Evolutionary conservation across 2,113 vertebrate species (phyloP).

Genomic region (Scomber scombrus): DNA sequence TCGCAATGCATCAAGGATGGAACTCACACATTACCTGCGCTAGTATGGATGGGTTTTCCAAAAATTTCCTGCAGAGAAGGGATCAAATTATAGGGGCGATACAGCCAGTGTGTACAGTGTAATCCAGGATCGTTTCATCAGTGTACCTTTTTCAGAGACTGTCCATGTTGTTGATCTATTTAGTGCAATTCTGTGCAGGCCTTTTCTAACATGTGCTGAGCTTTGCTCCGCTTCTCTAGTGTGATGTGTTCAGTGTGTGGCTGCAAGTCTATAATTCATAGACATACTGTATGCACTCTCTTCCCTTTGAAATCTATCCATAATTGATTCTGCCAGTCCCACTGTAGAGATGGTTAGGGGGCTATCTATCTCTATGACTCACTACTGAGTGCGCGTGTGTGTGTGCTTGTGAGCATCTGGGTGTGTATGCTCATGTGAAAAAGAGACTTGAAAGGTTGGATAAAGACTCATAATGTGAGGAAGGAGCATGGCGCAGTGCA

Average conservation of each 20-base stretch:
- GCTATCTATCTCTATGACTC: constrained; percentile 61
- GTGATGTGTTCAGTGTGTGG: constrained; percentile 60
- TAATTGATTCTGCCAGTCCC: constrained; percentile 80
- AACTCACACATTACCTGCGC: constrained; percentile 5
- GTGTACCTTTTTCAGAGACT: not conserved
- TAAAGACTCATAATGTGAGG: constrained; percentile 71
- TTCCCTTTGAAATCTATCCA: constrained; percentile 80
- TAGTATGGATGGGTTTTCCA: not conserved
- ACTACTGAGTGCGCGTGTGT: constrained; percentile 17
- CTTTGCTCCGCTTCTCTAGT: constrained; percentile 34
- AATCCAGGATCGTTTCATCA: not conserved
- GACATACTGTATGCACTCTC: constrained; percentile 67
- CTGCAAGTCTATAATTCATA: constrained; percentile 79
- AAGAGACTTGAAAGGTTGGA: constrained; percentile 65
- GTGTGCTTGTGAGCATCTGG: constrained; percentile 31
- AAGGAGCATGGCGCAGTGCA: constrained; percentile 80
- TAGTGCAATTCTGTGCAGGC: constrained; percentile 36
- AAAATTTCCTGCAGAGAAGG: not conserved
- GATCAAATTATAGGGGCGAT: not conserved
- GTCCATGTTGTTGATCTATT: constrained; percentile 50
- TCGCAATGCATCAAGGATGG: constrained; percentile 13
- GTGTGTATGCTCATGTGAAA: constrained; percentile 59
- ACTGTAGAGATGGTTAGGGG: constrained; percentile 69
- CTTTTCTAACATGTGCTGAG: constrained; percentile 47
- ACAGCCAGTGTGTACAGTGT: too few relatives aligned